Percentiles rank a stretch among this genome's conserved stretches.
phyloP scores from a whole-genome alignment of 2,797 vertebrate genomes.

The Darevskia nairensis region DNA sequence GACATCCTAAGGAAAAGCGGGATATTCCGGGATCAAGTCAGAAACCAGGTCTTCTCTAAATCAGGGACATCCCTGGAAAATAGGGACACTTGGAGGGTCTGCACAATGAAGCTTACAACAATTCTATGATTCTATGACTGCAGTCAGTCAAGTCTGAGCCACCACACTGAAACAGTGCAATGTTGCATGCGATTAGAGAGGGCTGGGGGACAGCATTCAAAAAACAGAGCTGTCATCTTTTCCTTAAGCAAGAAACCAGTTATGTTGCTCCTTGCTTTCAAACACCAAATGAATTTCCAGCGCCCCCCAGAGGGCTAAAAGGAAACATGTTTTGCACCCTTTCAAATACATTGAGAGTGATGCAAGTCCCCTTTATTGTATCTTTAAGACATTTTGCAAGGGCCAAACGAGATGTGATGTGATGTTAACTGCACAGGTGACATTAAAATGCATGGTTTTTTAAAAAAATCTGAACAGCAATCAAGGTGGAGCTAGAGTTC shows the following conservation, averaged over 20 bases:
- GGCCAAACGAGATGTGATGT: not conserved
- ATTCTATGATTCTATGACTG: not conserved
- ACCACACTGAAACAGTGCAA: too few species aligned
- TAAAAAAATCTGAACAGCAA: not conserved
- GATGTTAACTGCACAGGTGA: not conserved
- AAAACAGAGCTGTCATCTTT: not conserved
- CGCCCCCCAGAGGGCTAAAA: conserved; percentile 45
- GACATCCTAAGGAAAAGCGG: too few species aligned
- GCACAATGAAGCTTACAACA: too few species aligned
- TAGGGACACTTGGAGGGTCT: too few species aligned
- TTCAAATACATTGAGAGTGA: not conserved
- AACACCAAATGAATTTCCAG: conserved; percentile 46
- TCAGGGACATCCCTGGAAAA: too few species aligned
- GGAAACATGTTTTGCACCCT: conserved; percentile 24
- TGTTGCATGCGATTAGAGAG: not conserved
- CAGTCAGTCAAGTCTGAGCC: too few species aligned
- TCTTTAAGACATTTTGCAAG: not conserved
- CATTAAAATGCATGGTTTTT: not conserved
- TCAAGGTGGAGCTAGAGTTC: not conserved
- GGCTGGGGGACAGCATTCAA: not conserved
- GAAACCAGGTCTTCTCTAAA: too few species aligned
- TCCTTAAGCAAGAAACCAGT: not conserved
- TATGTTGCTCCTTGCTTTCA: not conserved
- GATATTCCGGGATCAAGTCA: too few species aligned
- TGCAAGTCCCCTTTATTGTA: not conserved